Base-by-base conservation (phyloP, 2,888 invertebrate genomes). In the Chrysodeixis includens region DNA sequence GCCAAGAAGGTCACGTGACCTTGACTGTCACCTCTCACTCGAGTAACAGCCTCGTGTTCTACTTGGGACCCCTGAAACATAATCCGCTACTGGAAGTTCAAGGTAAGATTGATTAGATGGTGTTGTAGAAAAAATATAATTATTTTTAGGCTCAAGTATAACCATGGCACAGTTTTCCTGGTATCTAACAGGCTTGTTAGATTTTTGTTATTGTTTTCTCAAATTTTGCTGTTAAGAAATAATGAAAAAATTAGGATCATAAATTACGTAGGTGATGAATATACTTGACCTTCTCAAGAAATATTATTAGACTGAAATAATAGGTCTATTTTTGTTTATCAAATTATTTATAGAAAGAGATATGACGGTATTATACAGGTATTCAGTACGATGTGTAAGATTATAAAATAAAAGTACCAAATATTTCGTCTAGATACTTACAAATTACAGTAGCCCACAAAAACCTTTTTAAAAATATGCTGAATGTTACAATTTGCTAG, bases 11-110 rank as follows among this genome's bases (percentile, higher is more conserved):
- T 0, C 97, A 96, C 78, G 97, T 99, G 64, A 97, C 97, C 26
- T 88, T 99, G 65, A 97, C 98, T 76, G 96, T 99, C 81, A 96
- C 97, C 49, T 97, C 99, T 0, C 96, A 96, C 79, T 95, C 96
- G 30, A 96, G 96, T 52, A 96, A 97, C 91, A 99, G 98, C 3
- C 95, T 99, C 10, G 96, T 99, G 46, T 97, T 99, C 92, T 99
- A 99, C 89, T 96, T 98, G 85, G 99, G 99, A 0, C 99, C 99
- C 0, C 90, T 97, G 83, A 95, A 90, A 71, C 95, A 95, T 78
- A 97, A 97, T 85, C 96, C 96, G 0, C 90, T 96, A 55, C 88
- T 97, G 62, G 95, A 96, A 65, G 95, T 97, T 16, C 96, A 96
- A 95, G 96, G 96, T 96, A 86, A 81, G 89, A 81, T 18, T 9